Percentiles rank a stretch among this genome's conserved stretches.
These are phyloP conservation scores for Oreochromis niloticus DNA, from an alignment of 2,113 vertebrate genomes.

Conservation along the genomic window DNA sequence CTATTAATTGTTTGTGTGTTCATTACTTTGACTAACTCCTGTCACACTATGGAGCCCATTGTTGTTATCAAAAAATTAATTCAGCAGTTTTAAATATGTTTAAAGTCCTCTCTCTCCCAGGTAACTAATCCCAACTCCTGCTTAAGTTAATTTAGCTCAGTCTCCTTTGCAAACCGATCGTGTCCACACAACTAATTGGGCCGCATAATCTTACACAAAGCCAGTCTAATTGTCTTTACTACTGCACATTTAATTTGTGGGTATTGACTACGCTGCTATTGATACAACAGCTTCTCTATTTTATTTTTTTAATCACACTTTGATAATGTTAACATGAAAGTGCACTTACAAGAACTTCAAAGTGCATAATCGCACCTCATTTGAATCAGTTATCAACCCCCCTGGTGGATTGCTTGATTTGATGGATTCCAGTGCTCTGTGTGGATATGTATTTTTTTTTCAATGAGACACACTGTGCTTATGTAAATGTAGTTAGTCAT, in stretches of 20 bases:
- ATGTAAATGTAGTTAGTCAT: constrained; percentile 59
- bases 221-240: constrained; percentile 23
- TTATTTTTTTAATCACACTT: constrained; percentile 33
- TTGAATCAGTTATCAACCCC: constrained; percentile 60
- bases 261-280: constrained; percentile 26
- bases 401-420: constrained; percentile 55
- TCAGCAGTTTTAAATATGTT: background rate
- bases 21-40: background rate
- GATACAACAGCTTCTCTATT: constrained; percentile 28
- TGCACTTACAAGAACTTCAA: constrained; percentile 45
- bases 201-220: constrained; percentile 5
- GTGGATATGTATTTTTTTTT: background rate
- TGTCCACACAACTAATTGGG: constrained; percentile 18
- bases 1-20: background rate
- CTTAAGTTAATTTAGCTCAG: background rate
- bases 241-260: constrained; percentile 46
- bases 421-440: constrained; percentile 29
- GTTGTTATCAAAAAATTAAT: background rate
- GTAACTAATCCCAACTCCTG: background rate
- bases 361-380: constrained; percentile 59
- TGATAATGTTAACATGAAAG: constrained; percentile 38
- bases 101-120: background rate
- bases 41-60: background rate
- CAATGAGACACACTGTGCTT: constrained; percentile 24
- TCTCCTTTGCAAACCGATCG: background rate